Base-by-base conservation (phyloP, 1,140 invertebrate species). In the Sipha flava region DNA sequence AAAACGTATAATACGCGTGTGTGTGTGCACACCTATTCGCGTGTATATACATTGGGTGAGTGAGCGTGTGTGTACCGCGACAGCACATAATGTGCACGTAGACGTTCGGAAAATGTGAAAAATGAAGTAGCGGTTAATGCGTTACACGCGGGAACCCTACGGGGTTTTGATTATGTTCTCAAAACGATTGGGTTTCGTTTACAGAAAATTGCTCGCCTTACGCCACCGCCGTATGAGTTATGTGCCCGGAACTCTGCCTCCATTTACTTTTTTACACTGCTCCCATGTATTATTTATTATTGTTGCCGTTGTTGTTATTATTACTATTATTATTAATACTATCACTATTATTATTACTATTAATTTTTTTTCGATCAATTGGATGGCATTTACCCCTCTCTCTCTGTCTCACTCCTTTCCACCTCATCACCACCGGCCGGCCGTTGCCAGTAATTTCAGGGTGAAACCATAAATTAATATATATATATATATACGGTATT, bases 71-170 rank as follows among this genome's bases (percentile, higher is more conserved):
- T 16, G 45, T 75, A 77, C n/a, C 49, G 7, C 43, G 26, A 54
- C 49, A 52, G 70, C 34, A 43, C 73, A 37, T 75, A 75, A 75
- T 23, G 70, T 54, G 31, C 70, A 43, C 34, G 52, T 77, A 77
- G 73, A 77, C 73, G 73, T 77, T 77, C 10, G 52, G 52, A 77
- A 77, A 77, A 77, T 77, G 73, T 77, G 73, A 77, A 77, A 77
- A 77, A 77, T 77, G 73, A 77, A 77, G 73, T 77, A 77, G 73
- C 73, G 73, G 73, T 77, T 77, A 77, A 77, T 59, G 73, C 73
- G 34, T 57, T 59, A 77, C 73, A 77, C 49, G 49, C 49, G 73
- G 73, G 12, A 77, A 77, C 73, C 73, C 73, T 77, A 59, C 73
- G 73, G 73, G 52, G 73, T 23, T 77, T 77, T 77, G 73, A 77